Evolutionary conservation across 1,140 invertebrate species (phyloP).

Genomic region (Zaprionus tsacasi): DNA sequence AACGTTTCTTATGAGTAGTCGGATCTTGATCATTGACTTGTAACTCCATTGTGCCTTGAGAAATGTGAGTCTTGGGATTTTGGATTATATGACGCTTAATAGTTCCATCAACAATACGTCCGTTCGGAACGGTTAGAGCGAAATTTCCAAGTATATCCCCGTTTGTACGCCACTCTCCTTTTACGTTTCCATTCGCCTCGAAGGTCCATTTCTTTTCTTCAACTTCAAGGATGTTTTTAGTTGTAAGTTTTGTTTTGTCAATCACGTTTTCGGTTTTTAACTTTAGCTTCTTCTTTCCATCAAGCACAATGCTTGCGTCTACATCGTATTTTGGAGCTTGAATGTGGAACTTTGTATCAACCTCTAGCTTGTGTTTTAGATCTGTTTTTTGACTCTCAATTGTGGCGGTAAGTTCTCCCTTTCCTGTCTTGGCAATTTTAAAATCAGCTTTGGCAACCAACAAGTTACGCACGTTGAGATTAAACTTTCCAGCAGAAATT

Average conservation of each 20-base stretch:
- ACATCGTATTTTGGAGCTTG: conserved; percentile 86
- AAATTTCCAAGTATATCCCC: conserved; percentile 83
- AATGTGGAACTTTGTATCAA: conserved; percentile 86
- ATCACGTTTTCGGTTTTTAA: conserved; percentile 86
- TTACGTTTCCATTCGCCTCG: conserved; percentile 84
- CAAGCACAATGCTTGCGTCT: conserved; percentile 87
- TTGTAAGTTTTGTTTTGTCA: conserved; percentile 86
- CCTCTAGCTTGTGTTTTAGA: conserved; percentile 87
- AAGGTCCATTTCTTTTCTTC: conserved; percentile 85
- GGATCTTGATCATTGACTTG: conserved; percentile 75
- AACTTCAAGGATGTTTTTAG: conserved; percentile 86
- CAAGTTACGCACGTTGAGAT: conserved; percentile 85
- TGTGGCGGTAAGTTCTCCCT: conserved; percentile 85
- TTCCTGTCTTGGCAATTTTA: conserved; percentile 85
- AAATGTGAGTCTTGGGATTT: conserved; percentile 65
- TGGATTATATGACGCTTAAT: conserved; percentile 74
- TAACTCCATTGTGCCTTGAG: conserved; percentile 68
- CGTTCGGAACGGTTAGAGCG: conserved; percentile 63
- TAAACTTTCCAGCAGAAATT: conserved; percentile 84
- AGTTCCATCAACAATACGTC: conserved; percentile 72
- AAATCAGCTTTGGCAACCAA: conserved; percentile 86
- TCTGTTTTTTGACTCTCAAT: conserved; percentile 85
- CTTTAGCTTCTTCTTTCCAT: conserved; percentile 88
- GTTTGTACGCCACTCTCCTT: conserved; percentile 85
- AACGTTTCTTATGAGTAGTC: conserved; percentile 83